Percentiles rank a stretch among this genome's conserved stretches.
Conservation (phyloP, 2,797 vertebrate genomes). For the Xyrichtys novacula region DNA sequence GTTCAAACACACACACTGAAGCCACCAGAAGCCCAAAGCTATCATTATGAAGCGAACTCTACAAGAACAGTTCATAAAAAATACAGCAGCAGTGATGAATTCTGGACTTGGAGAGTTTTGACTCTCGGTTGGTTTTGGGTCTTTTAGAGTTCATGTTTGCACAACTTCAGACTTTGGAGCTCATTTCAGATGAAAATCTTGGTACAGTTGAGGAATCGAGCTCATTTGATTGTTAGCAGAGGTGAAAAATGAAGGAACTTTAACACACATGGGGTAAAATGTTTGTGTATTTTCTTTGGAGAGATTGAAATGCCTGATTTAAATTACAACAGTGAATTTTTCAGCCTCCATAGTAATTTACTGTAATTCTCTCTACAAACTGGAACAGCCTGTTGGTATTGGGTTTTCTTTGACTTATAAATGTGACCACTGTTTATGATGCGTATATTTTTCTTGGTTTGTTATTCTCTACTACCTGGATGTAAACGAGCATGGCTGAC, state of each 20-base stretch:
- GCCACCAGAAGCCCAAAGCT: slow-evolving; percentile 30
- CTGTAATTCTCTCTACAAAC: slow-evolving; percentile 19
- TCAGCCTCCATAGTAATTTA: slow-evolving; percentile 9
- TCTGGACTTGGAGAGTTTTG: slow-evolving; percentile 6
- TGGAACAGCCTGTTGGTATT: slow-evolving; percentile 36
- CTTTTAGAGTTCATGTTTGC: slow-evolving; percentile 39
- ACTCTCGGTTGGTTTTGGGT: slow-evolving; percentile 9
- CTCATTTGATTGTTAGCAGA: too few species aligned
- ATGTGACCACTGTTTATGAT: neutral
- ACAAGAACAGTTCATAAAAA: slow-evolving; percentile 41
- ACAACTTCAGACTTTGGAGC: neutral
- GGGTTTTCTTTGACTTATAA: slow-evolving; percentile 16
- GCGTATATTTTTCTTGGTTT: too few species aligned
- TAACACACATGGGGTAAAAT: too few species aligned
- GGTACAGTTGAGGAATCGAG: neutral
- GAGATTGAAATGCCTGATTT: too few species aligned
- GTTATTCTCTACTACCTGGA: too few species aligned
- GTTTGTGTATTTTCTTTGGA: slow-evolving; percentile 15
- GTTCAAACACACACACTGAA: slow-evolving; percentile 43
- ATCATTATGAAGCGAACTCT: slow-evolving; percentile 47
- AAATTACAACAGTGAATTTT: too few species aligned
- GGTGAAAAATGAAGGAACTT: too few species aligned
- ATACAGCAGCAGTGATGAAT: neutral
- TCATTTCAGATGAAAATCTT: neutral
- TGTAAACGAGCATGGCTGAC: too few species aligned